Evolutionary conservation across 2,113 vertebrate genomes (phyloP).

Genomic region (Hemiprocne comata): DNA sequence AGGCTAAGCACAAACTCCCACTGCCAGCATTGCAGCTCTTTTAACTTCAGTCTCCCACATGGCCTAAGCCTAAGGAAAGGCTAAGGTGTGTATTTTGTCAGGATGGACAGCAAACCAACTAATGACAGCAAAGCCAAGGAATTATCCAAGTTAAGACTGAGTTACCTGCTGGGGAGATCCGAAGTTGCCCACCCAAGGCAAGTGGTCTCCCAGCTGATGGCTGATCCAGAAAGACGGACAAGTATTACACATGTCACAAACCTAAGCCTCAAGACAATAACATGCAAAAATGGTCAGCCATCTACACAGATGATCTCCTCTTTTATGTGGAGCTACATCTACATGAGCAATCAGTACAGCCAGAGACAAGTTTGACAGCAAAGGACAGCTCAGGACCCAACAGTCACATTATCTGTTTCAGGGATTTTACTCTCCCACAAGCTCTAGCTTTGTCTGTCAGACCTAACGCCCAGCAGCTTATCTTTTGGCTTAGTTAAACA

Average conservation of each 20-base stretch:
- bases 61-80: background rate
- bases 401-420: rapidly evolving
- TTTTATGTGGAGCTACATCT: background rate
- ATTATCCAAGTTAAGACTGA: background rate
- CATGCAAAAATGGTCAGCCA: background rate
- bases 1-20: background rate
- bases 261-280: background rate
- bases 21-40: background rate
- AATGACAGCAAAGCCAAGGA: background rate
- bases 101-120: background rate
- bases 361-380: background rate
- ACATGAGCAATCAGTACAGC: background rate
- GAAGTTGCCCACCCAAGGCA: background rate
- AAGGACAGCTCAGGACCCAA: background rate
- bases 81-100: background rate
- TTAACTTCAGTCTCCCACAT: background rate
- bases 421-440: background rate
- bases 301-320: background rate
- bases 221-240: background rate
- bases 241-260: background rate
- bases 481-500: background rate
- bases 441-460: background rate
- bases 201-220: background rate
- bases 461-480: background rate
- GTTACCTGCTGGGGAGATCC: background rate